A percentile compares a stretch with the other conserved stretches of the same genome.
These are phyloP conservation scores for Sternarchorhynchus goeldii DNA, from an alignment of 2,797 vertebrate species.

Conservation along the genomic window DNA sequence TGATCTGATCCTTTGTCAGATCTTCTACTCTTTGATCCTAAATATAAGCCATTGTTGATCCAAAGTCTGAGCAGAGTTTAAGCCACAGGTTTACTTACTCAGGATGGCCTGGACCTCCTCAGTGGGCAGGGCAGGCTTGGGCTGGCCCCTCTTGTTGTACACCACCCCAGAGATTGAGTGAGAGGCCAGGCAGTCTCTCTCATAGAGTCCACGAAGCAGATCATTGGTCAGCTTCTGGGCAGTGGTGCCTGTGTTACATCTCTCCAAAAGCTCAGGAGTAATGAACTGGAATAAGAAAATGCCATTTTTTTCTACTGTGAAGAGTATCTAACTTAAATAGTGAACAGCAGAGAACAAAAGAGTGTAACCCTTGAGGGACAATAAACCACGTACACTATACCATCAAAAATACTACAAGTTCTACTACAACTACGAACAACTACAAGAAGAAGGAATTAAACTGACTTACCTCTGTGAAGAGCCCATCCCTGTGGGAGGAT, in stretches of 20 bases:
- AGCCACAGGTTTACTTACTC: slow-evolving; percentile 48
- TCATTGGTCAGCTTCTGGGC: slow-evolving; percentile 70
- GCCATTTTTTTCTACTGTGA: too few relatives aligned
- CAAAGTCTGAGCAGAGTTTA: background rate
- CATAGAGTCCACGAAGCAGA: slow-evolving; percentile 66
- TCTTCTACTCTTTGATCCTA: background rate
- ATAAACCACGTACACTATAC: background rate
- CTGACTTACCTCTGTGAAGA: slow-evolving; percentile 54
- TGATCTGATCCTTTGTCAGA: background rate
- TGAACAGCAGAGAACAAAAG: too few relatives aligned
- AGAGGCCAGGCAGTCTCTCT: slow-evolving; percentile 67
- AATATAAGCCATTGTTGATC: background rate
- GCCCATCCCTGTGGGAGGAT: slow-evolving; percentile 41
- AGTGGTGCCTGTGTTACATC: slow-evolving; percentile 67
- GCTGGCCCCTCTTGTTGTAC: slow-evolving; percentile 64
- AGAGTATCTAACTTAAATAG: too few relatives aligned
- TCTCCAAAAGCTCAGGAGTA: slow-evolving; percentile 65
- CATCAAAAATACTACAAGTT: too few relatives aligned
- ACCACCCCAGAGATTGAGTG: slow-evolving; percentile 69
- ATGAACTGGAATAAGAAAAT: slow-evolving; percentile 59
- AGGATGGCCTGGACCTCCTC: slow-evolving; percentile 67
- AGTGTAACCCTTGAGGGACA: background rate
- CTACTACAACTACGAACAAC: too few relatives aligned
- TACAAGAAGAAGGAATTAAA: background rate
- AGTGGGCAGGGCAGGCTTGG: slow-evolving; percentile 66